Evolutionary conservation across 2,797 vertebrate species (phyloP).

Genomic region (Synanceia verrucosa): DNA sequence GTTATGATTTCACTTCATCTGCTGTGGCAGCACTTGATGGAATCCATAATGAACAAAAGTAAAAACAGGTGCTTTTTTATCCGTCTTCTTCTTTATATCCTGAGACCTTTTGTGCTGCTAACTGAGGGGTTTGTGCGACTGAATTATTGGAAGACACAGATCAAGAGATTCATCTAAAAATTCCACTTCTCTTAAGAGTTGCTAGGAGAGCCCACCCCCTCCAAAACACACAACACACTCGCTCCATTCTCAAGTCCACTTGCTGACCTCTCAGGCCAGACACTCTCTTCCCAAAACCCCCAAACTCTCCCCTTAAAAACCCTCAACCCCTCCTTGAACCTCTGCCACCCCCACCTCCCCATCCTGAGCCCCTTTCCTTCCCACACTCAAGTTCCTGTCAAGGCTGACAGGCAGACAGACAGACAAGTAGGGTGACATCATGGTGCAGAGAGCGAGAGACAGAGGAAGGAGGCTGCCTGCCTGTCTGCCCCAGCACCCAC

Average conservation of each 20-base stretch:
- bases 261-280: conserved; percentile 74
- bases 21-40: background rate
- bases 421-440: conserved; percentile 73
- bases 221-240: conserved; percentile 7
- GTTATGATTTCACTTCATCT: conserved; percentile 6
- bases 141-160: conserved; percentile 55
- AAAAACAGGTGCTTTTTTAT: conserved; percentile 24
- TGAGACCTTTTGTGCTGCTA: conserved; percentile 30
- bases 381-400: conserved; percentile 77
- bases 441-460: conserved; percentile 46
- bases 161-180: conserved; percentile 77
- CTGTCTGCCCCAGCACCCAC: conserved; percentile 66
- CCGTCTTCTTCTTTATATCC: conserved; percentile 5
- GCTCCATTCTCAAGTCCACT: conserved; percentile 68
- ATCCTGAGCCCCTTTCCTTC: conserved; percentile 54
- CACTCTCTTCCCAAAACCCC: conserved; percentile 39
- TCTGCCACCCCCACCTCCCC: background rate
- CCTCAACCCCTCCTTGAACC: conserved; percentile 55
- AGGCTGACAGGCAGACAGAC: conserved; percentile 68
- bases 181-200: conserved; percentile 71
- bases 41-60: conserved; percentile 15
- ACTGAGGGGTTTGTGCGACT: conserved; percentile 32
- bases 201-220: conserved; percentile 56
- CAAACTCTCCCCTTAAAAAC: background rate
- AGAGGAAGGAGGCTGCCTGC: conserved; percentile 57